phyloP scores from a whole-genome alignment of 2,888 invertebrate species.

The Poecilus cupreus region DNA sequence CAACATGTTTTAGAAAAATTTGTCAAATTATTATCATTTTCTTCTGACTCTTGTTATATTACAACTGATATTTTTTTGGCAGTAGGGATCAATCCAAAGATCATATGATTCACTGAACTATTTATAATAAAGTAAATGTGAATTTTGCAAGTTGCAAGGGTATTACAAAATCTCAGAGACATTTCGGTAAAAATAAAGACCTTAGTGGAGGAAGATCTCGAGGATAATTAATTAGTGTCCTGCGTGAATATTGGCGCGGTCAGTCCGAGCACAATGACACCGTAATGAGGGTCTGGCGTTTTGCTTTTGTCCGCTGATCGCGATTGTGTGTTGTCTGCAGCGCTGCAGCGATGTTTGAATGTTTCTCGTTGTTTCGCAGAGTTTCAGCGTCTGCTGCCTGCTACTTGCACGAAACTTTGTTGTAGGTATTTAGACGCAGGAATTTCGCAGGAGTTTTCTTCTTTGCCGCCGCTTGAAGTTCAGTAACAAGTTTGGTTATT shows the following conservation, averaged over 20 bases:
- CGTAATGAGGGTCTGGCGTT: neutral
- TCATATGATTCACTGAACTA: too few species aligned
- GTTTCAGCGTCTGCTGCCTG: conserved; percentile 36
- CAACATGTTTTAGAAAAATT: too few species aligned
- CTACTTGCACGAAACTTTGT: conserved; percentile 39
- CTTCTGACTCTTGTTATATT: too few species aligned
- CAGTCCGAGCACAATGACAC: neutral
- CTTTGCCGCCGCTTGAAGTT: conserved; percentile 13
- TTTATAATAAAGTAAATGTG: too few species aligned
- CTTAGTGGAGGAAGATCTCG: too few species aligned
- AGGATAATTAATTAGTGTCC: too few species aligned
- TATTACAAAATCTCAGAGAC: too few species aligned
- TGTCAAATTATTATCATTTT: too few species aligned
- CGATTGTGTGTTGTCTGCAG: neutral
- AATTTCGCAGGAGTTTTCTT: conserved; percentile 40
- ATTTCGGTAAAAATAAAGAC: too few species aligned
- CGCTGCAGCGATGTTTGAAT: conserved; percentile 28
- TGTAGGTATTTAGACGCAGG: conserved; percentile 44
- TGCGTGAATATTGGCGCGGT: neutral
- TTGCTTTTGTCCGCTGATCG: neutral
- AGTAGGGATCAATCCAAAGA: too few species aligned
- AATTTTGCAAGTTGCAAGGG: too few species aligned
- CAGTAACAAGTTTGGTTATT: conserved; percentile 42
- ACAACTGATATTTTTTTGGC: too few species aligned
- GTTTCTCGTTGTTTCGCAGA: conserved; percentile 32